These are phyloP conservation scores for Lycaena phlaeas DNA, from an alignment of 2,888 invertebrate species.

Conservation along the genomic window DNA sequence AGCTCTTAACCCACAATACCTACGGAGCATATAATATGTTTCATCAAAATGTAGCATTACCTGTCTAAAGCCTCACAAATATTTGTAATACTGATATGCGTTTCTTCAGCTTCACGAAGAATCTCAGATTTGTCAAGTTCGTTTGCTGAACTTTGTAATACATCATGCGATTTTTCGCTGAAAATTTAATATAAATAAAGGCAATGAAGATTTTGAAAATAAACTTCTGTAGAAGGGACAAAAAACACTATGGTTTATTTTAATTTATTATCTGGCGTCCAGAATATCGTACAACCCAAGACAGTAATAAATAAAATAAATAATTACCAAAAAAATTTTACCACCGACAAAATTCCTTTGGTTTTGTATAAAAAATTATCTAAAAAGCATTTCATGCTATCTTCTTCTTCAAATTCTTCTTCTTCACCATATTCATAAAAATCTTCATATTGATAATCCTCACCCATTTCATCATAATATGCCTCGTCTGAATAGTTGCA, in stretches of 20 bases:
- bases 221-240: no score
- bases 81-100: slow-evolving; percentile 21
- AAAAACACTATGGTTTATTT: no score
- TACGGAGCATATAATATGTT: no score
- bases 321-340: slow-evolving; percentile 36
- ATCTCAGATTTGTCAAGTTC: slow-evolving; percentile 21
- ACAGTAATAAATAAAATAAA: no score
- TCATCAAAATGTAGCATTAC: no score
- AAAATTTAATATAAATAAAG: no score
- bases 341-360: slow-evolving; percentile 24
- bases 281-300: no score
- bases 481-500: no score
- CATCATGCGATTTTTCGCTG: slow-evolving; percentile 24
- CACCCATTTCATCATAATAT: neutral
- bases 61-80: slow-evolving; percentile 29
- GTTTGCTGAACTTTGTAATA: slow-evolving; percentile 12
- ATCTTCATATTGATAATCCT: slow-evolving; percentile 5
- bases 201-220: no score
- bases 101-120: slow-evolving; percentile 23
- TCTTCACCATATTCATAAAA: slow-evolving; percentile 12
- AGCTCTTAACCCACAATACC: no score
- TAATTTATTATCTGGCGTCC: no score
- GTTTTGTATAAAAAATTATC: slow-evolving; percentile 27
- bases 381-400: slow-evolving; percentile 26
- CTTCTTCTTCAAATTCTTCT: slow-evolving; percentile 10